These are phyloP conservation scores for Zaprionus capensis DNA, from an alignment of 1,140 invertebrate species.

Conservation along the genomic window DNA sequence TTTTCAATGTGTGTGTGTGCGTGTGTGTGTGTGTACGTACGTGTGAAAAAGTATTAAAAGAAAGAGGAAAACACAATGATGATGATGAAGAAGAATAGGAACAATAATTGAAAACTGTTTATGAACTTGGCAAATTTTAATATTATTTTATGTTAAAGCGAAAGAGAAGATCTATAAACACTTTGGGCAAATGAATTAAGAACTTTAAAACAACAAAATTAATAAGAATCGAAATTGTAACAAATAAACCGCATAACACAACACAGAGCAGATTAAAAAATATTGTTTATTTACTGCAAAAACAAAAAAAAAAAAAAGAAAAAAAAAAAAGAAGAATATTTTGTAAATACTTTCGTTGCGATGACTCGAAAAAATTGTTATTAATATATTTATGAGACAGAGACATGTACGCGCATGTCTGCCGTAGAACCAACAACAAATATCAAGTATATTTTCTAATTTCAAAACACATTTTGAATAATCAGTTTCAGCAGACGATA, in stretches of 20 bases:
- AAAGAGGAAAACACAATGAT: conserved; percentile 6
- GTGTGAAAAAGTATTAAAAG: conserved; percentile 41
- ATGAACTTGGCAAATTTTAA: conserved; percentile 6
- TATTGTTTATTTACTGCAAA: conserved; percentile 2
- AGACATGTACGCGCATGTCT: conserved; percentile 5
- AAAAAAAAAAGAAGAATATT: background rate
- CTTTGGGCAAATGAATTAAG: background rate
- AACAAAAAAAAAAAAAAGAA: background rate
- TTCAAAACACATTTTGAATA: conserved; percentile 4
- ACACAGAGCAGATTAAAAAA: conserved; percentile 4
- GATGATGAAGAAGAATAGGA: conserved; percentile 46
- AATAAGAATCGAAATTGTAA: background rate
- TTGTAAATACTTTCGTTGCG: conserved; percentile 35
- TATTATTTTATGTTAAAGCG: background rate
- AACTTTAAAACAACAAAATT: background rate
- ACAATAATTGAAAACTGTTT: conserved; percentile 24
- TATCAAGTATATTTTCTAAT: background rate
- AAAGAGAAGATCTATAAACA: background rate
- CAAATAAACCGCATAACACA: background rate
- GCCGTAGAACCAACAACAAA: conserved; percentile 11
- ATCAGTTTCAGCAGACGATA: conserved; percentile 5
- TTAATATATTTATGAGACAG: conserved; percentile 8
- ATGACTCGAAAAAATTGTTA: conserved; percentile 4
- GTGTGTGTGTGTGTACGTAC: conserved; percentile 34
- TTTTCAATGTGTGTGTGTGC: conserved; percentile 67